phyloP scores from a whole-genome alignment of 2,797 vertebrate genomes.

The Astyanax mexicanus region DNA sequence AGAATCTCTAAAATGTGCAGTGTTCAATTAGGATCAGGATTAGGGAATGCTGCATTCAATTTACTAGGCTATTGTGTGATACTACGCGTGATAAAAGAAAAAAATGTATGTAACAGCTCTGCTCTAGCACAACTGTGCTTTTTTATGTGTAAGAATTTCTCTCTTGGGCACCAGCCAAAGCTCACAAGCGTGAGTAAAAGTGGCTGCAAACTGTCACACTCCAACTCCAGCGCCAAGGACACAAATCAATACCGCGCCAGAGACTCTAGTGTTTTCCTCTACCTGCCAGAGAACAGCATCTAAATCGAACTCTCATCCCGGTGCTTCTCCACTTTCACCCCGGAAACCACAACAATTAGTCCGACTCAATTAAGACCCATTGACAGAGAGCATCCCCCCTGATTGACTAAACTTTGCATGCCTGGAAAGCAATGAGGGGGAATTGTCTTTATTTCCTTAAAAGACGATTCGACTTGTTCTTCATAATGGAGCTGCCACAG shows the following conservation, averaged over 20 bases:
- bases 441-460: constrained; percentile 44
- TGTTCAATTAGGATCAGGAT: background rate
- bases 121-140: background rate
- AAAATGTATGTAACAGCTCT: background rate
- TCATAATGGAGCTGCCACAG: constrained; percentile 51
- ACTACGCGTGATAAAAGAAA: too few species aligned
- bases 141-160: background rate
- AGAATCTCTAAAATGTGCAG: background rate
- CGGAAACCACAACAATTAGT: constrained; percentile 55
- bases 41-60: background rate
- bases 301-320: constrained; percentile 60
- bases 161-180: background rate
- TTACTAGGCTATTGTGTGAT: background rate
- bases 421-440: constrained; percentile 35
- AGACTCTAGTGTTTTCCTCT: constrained; percentile 33
- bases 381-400: constrained; percentile 25
- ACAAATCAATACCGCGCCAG: constrained; percentile 49
- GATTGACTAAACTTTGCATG: constrained; percentile 53
- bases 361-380: constrained; percentile 56
- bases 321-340: constrained; percentile 46
- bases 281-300: constrained; percentile 42
- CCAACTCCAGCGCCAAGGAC: constrained; percentile 30
- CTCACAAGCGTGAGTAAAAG: constrained; percentile 32
- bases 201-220: constrained; percentile 40
- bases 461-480: constrained; percentile 49